Evolutionary conservation across 2,888 invertebrate species (phyloP).

Genomic region (Amaurobius ferox): DNA sequence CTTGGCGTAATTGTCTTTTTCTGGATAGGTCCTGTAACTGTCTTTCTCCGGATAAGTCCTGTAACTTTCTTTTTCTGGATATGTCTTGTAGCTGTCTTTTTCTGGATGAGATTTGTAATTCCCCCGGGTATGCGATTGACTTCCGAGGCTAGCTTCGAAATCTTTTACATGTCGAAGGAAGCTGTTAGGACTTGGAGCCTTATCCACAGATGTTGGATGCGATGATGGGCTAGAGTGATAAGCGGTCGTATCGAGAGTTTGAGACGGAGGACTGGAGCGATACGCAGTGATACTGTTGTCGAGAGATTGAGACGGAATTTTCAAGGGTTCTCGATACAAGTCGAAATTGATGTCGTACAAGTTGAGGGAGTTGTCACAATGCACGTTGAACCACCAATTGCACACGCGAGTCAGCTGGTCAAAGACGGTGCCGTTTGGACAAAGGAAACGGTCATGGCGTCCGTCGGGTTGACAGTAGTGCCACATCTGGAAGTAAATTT

Average conservation of each 20-base stretch:
- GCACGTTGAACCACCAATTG: constrained; percentile 73
- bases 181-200: constrained; percentile 29
- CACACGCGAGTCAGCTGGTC: constrained; percentile 73
- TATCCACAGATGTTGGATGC: constrained; percentile 9
- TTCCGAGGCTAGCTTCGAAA: constrained; percentile 27
- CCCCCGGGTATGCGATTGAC: neutral
- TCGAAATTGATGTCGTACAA: constrained; percentile 68
- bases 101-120: neutral
- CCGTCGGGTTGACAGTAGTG: constrained; percentile 74
- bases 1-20: neutral
- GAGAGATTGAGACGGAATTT: neutral
- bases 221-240: neutral
- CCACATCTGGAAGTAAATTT: constrained; percentile 73
- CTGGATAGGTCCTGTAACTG: neutral
- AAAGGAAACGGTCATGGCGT: constrained; percentile 72
- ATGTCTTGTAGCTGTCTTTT: neutral
- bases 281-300: constrained; percentile 66
- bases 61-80: neutral
- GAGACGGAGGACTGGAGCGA: neutral
- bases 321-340: constrained; percentile 51
- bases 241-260: neutral
- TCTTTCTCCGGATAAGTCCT: neutral
- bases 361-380: constrained; percentile 45
- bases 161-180: constrained; percentile 49
- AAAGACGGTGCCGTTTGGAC: constrained; percentile 73